Percentiles rank a stretch among this genome's conserved stretches.
phyloP scores from a whole-genome alignment of 2,888 invertebrate species.

The Apotomis capreana region DNA sequence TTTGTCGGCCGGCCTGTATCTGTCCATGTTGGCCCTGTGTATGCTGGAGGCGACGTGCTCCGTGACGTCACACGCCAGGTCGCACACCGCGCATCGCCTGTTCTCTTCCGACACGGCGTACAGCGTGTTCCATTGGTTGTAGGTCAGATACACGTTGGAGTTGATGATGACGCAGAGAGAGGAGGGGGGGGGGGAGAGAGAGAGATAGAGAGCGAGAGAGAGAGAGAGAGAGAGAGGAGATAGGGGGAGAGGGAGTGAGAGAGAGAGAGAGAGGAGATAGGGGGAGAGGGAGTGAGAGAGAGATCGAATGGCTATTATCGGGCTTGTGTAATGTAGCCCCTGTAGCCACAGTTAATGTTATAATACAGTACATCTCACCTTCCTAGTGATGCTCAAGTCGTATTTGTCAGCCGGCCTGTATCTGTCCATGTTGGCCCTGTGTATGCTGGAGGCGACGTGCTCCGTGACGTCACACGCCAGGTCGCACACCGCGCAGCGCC shows the following conservation, averaged over 20 bases:
- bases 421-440: constrained; percentile 42
- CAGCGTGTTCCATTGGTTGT: constrained; percentile 49
- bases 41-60: constrained; percentile 41
- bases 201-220: too few relatives aligned
- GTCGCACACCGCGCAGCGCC: constrained; percentile 47
- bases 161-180: too few relatives aligned
- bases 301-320: too few relatives aligned
- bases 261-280: too few relatives aligned
- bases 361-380: constrained; percentile 50
- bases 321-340: too few relatives aligned
- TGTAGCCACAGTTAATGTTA: too few relatives aligned
- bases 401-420: constrained; percentile 49
- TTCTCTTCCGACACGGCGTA: constrained; percentile 14
- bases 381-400: constrained; percentile 54
- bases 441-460: constrained; percentile 43
- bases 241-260: too few relatives aligned
- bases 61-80: neutral
- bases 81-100: constrained; percentile 47
- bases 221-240: too few relatives aligned
- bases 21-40: constrained; percentile 44
- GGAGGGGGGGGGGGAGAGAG: too few relatives aligned
- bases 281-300: too few relatives aligned
- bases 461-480: neutral
- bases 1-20: constrained; percentile 46
- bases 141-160: constrained; percentile 35